Evolutionary conservation across 2,113 vertebrate genomes (phyloP).

Genomic region (Oncorhynchus tshawytscha): DNA sequence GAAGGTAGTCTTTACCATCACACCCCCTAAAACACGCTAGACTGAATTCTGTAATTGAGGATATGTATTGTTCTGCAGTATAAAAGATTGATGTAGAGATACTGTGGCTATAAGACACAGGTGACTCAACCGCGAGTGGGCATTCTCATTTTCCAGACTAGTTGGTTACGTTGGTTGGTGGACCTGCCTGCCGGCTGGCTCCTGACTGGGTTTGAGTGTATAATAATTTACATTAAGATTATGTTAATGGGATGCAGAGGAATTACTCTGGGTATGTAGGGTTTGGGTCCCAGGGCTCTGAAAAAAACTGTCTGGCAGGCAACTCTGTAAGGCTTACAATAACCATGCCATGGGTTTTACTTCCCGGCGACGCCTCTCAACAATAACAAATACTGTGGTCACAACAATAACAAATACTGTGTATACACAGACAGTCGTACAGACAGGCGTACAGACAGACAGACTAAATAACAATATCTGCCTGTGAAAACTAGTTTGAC

Average conservation of each 20-base stretch:
- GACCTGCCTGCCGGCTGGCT: too few species aligned
- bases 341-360: slow-evolving; percentile 7
- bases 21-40: too few species aligned
- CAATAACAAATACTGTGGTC: slow-evolving; percentile 28
- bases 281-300: slow-evolving; percentile 23
- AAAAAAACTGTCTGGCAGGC: slow-evolving; percentile 28
- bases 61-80: slow-evolving; percentile 38
- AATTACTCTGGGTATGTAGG: slow-evolving; percentile 49
- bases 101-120: slow-evolving; percentile 4
- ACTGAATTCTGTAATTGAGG: slow-evolving; percentile 25
- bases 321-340: slow-evolving; percentile 25
- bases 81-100: not conserved
- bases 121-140: slow-evolving; percentile 56
- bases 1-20: not conserved
- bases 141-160: slow-evolving; percentile 51
- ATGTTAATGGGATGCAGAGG: slow-evolving; percentile 58
- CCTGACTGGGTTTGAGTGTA: slow-evolving; percentile 39
- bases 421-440: not conserved
- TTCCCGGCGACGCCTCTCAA: slow-evolving; percentile 29
- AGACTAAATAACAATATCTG: slow-evolving; percentile 34
- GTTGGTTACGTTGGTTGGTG: slow-evolving; percentile 20
- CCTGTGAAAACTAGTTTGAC: slow-evolving; percentile 32
- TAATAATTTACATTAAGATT: slow-evolving; percentile 62
- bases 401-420: slow-evolving; percentile 19
- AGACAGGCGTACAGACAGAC: slow-evolving; percentile 6